Conservation (phyloP, 1,140 invertebrate genomes). For the Trichogramma pretiosum region DNA sequence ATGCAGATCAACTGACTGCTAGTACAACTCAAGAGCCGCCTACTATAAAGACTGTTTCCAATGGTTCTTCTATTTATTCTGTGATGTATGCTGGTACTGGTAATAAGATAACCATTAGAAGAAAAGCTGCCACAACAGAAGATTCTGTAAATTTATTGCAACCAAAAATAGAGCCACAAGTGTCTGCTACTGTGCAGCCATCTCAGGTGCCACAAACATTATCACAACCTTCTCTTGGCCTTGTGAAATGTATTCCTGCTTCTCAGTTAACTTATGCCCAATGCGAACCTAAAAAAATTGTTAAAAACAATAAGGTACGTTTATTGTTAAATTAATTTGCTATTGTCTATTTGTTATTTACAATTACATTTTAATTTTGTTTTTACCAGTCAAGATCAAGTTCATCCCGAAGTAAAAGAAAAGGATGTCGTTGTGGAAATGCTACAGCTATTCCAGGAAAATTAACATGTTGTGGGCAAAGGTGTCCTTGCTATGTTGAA, state of each 20-base stretch:
- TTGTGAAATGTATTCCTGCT: conserved; percentile 43
- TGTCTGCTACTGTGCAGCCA: background rate
- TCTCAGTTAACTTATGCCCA: conserved; percentile 38
- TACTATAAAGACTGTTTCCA: conserved; percentile 52
- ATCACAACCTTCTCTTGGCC: conserved; percentile 26
- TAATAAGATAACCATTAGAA: conserved; percentile 74
- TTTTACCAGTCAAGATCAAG: conserved; percentile 33
- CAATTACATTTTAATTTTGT: conserved; percentile 5
- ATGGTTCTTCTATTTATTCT: conserved; percentile 65
- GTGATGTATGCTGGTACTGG: conserved; percentile 69
- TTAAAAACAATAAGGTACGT: conserved; percentile 41
- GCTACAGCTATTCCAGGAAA: conserved; percentile 79
- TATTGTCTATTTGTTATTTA: background rate
- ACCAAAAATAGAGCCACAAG: conserved; percentile 31
- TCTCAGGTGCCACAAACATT: background rate
- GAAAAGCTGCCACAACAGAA: conserved; percentile 54
- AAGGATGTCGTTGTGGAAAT: conserved; percentile 85
- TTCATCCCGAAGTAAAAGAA: conserved; percentile 47
- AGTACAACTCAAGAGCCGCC: conserved; percentile 23
- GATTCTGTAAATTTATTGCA: conserved; percentile 28
- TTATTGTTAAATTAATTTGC: conserved; percentile 14
- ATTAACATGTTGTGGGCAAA: conserved; percentile 83
- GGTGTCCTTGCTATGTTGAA: conserved; percentile 87
- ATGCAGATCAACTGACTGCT: background rate
- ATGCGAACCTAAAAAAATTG: conserved; percentile 38